Evolutionary conservation across 2,797 vertebrate species (phyloP).

Genomic region (Limnodromus scolopaceus): DNA sequence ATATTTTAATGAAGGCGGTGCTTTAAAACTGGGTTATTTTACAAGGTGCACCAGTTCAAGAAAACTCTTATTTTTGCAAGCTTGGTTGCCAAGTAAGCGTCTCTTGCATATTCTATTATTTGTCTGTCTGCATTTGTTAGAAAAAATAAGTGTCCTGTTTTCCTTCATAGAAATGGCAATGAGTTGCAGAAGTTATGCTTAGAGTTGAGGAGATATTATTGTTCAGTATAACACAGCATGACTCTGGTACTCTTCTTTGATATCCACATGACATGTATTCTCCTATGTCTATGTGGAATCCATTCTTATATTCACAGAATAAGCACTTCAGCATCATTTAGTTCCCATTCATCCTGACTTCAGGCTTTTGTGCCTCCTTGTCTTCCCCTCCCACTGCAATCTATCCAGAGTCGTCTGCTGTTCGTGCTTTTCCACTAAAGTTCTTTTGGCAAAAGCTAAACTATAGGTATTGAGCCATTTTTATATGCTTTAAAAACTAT

Average conservation of each 20-base stretch:
- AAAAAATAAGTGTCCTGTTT: neutral
- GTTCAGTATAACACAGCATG: neutral
- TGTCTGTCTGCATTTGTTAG: neutral
- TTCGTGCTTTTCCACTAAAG: neutral
- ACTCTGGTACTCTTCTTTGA: neutral
- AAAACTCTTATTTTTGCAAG: neutral
- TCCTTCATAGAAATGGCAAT: neutral
- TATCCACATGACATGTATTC: neutral
- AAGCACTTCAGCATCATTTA: neutral
- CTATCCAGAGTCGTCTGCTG: neutral
- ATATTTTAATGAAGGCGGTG: neutral
- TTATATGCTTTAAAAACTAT: neutral
- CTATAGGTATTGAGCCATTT: neutral
- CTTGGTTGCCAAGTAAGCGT: neutral
- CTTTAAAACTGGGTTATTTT: neutral
- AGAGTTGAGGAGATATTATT: neutral
- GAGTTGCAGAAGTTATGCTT: neutral
- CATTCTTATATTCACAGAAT: neutral
- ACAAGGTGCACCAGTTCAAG: neutral
- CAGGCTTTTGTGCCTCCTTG: neutral
- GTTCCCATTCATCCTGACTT: neutral
- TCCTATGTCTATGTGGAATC: neutral
- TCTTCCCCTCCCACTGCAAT: neutral
- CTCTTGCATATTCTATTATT: neutral
- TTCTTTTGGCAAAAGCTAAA: neutral